phyloP scores from a whole-genome alignment of 2,113 vertebrate genomes.

The Leiothrix lutea region DNA sequence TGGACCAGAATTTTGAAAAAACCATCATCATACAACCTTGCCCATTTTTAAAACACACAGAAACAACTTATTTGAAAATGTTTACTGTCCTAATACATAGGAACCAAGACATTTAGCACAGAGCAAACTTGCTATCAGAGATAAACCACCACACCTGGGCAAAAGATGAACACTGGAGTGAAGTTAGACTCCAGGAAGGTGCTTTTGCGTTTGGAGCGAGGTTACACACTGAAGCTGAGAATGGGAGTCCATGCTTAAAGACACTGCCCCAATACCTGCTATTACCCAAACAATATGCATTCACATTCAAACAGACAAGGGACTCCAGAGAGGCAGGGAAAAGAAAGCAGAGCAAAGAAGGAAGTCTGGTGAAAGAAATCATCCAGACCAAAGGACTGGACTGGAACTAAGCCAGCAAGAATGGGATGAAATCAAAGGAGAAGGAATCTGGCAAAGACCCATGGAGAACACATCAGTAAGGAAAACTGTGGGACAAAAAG shows the following conservation, averaged over 20 bases:
- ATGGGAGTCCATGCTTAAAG: background rate
- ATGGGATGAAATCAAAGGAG: background rate
- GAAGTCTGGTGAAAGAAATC: constrained; percentile 11
- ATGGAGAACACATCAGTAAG: rapidly evolving
- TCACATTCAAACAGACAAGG: background rate
- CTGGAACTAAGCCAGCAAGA: constrained; percentile 38
- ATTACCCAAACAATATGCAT: background rate
- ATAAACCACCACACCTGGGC: background rate
- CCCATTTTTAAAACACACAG: background rate
- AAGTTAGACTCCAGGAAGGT: background rate
- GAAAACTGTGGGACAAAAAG: background rate
- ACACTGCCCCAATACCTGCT: background rate
- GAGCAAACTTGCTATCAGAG: background rate
- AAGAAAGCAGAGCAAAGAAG: constrained; percentile 3
- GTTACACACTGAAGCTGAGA: background rate
- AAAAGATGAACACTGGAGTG: background rate
- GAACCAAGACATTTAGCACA: background rate
- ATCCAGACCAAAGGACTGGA: background rate
- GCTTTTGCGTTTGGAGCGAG: rapidly evolving
- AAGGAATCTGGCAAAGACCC: background rate
- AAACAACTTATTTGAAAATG: background rate
- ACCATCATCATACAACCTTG: background rate
- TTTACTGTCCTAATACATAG: background rate
- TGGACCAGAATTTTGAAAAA: background rate
- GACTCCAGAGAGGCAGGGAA: background rate